Conservation (phyloP, 2,113 vertebrate genomes). For the Rhizomys pruinosus region DNA sequence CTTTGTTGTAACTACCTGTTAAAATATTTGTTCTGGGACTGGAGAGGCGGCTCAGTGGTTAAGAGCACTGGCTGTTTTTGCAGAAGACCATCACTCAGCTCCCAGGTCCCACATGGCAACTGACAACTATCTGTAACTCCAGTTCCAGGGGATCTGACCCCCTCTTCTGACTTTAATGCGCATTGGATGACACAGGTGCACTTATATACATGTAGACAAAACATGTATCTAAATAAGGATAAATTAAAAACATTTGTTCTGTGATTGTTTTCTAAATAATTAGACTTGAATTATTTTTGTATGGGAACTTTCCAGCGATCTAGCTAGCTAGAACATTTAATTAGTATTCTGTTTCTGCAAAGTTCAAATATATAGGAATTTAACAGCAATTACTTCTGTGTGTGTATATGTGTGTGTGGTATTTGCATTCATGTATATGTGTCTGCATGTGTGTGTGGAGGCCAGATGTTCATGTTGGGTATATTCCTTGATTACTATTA, state of each 20-base stretch:
- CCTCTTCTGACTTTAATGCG: too few species aligned
- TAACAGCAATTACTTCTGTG: not conserved
- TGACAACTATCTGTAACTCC: too few species aligned
- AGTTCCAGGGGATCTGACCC: too few species aligned
- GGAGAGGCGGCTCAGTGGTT: too few species aligned
- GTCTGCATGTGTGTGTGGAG: not conserved
- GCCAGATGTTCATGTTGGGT: not conserved
- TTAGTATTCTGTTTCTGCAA: not conserved
- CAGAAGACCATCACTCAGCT: too few species aligned
- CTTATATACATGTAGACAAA: too few species aligned
- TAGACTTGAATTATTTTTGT: conserved; percentile 14
- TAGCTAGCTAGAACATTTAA: not conserved
- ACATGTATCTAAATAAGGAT: too few species aligned
- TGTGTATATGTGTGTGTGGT: not conserved
- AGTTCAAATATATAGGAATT: not conserved
- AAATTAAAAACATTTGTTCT: not conserved
- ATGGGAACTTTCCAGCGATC: not conserved
- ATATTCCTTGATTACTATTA: not conserved
- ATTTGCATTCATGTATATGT: not conserved
- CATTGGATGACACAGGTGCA: too few species aligned
- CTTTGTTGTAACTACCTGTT: not conserved
- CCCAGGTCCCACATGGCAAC: too few species aligned
- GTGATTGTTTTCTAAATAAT: not conserved
- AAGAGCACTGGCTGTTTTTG: too few species aligned
- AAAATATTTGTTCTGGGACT: not conserved